Conservation (phyloP, 2,113 vertebrate genomes). For the Salvelinus namaycush region DNA sequence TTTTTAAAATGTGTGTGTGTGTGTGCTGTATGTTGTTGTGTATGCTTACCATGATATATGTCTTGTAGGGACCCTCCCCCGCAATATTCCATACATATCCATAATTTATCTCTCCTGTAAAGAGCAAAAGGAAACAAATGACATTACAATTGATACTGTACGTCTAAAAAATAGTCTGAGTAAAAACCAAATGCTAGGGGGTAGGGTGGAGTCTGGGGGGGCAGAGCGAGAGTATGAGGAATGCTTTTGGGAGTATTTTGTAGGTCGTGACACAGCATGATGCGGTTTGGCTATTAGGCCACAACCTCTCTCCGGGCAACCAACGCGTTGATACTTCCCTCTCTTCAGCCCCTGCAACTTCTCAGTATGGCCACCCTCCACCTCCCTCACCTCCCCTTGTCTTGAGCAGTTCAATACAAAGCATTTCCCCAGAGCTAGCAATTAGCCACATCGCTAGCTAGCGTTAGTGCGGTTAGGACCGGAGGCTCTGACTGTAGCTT, state of each 20-base stretch:
- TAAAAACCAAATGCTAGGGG: neutral
- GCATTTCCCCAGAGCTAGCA: neutral
- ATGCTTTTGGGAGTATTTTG: conserved; percentile 21
- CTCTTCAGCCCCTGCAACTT: neutral
- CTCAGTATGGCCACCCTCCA: neutral
- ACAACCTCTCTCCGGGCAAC: neutral
- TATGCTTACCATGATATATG: neutral
- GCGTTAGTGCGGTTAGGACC: neutral
- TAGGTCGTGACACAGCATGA: conserved; percentile 29
- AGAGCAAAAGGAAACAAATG: neutral
- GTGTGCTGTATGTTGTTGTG: neutral
- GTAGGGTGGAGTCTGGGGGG: neutral
- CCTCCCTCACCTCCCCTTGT: neutral
- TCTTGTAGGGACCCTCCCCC: neutral
- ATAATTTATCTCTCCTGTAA: neutral
- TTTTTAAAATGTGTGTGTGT: neutral
- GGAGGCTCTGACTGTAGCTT: neutral
- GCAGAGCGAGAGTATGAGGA: neutral
- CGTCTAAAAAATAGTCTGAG: too few species aligned
- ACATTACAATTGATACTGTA: too few species aligned
- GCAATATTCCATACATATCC: neutral
- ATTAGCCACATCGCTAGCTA: conserved; percentile 1
- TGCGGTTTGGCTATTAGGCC: conserved; percentile 2
- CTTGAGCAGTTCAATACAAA: too few species aligned
- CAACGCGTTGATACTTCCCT: neutral